Evolutionary conservation across 1,140 invertebrate genomes (phyloP).

Genomic region (Rhyacophila brunnea): DNA sequence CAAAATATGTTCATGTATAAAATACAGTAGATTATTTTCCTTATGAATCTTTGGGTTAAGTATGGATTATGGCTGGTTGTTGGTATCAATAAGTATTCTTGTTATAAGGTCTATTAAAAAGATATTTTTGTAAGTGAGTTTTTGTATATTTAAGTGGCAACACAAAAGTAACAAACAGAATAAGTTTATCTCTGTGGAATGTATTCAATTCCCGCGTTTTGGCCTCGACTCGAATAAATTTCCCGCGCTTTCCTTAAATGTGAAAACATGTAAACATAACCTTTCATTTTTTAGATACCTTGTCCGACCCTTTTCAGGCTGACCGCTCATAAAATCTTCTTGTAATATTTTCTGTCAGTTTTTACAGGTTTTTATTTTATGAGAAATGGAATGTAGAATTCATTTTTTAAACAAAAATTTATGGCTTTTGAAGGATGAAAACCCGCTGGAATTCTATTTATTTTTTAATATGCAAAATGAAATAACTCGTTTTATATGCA

Average conservation of each 20-base stretch:
- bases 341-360: slow-evolving; percentile 35
- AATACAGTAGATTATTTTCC: too few relatives aligned
- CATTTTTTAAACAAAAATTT: background rate
- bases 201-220: slow-evolving; percentile 11
- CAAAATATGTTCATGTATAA: too few relatives aligned
- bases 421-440: too few relatives aligned
- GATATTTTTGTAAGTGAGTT: too few relatives aligned
- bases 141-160: too few relatives aligned
- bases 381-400: slow-evolving; percentile 15
- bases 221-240: slow-evolving; percentile 23
- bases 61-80: too few relatives aligned
- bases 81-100: too few relatives aligned
- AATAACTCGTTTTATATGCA: too few relatives aligned
- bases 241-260: slow-evolving; percentile 15
- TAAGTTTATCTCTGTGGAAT: slow-evolving; percentile 5
- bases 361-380: slow-evolving; percentile 33
- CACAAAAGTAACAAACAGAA: background rate
- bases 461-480: too few relatives aligned
- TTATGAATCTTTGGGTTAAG: too few relatives aligned
- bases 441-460: too few relatives aligned
- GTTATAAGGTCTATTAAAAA: too few relatives aligned
- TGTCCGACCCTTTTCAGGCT: slow-evolving; percentile 32
- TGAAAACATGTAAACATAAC: slow-evolving; percentile 33
- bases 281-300: slow-evolving; percentile 29
- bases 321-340: slow-evolving; percentile 33